These are phyloP conservation scores for Philereme vetulata DNA, from an alignment of 2,888 invertebrate genomes.

Conservation along the genomic window DNA sequence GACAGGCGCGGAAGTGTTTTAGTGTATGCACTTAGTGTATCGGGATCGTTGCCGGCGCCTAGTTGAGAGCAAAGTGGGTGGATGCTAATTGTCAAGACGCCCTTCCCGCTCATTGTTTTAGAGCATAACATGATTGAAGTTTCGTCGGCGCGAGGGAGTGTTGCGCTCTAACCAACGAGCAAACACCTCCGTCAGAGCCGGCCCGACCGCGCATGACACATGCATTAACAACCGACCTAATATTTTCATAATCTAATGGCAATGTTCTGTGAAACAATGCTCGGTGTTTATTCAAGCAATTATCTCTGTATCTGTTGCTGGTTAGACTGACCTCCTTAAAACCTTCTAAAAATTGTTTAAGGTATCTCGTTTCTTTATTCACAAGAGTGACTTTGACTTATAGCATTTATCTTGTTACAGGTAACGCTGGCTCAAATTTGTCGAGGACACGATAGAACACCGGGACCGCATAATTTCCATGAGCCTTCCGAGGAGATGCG, in stretches of 20 bases:
- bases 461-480: constrained; percentile 85
- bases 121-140: constrained; percentile 82
- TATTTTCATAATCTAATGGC: constrained; percentile 84
- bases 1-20: constrained; percentile 60
- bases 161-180: constrained; percentile 74
- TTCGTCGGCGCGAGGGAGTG: constrained; percentile 71
- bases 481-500: constrained; percentile 93
- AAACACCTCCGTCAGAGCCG: constrained; percentile 71
- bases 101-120: constrained; percentile 83
- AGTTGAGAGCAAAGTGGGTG: constrained; percentile 74
- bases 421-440: constrained; percentile 92
- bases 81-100: constrained; percentile 80
- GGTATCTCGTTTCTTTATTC: constrained; percentile 62
- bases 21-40: constrained; percentile 65
- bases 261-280: constrained; percentile 83
- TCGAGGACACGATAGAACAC: constrained; percentile 88
- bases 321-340: constrained; percentile 82
- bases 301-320: constrained; percentile 77
- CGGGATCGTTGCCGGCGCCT: constrained; percentile 59
- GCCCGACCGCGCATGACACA: constrained; percentile 77
- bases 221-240: constrained; percentile 82
- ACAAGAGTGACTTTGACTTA: constrained; percentile 49
- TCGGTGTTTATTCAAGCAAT: constrained; percentile 75
- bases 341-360: constrained; percentile 77
- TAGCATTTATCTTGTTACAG: constrained; percentile 79